Evolutionary conservation across 2,888 invertebrate genomes (phyloP).

Genomic region (Dryococelus australis): DNA sequence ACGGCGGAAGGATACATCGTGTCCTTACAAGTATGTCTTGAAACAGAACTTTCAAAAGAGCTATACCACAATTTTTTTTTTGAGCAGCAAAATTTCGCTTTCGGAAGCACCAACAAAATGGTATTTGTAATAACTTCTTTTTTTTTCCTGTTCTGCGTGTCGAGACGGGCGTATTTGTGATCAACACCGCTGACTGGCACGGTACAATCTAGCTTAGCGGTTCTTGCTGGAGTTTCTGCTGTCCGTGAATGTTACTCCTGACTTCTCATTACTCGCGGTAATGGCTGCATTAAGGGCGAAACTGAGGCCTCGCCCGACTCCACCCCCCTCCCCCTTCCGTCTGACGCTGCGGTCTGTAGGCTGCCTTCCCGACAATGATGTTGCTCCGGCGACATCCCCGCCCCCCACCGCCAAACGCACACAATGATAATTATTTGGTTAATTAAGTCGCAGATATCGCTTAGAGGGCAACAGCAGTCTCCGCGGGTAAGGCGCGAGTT

Average conservation of each 20-base stretch:
- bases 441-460: not conserved
- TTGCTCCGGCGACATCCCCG: not conserved
- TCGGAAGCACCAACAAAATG: too few relatives aligned
- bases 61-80: too few relatives aligned
- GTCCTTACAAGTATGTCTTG: too few relatives aligned
- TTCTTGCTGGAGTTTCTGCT: not conserved
- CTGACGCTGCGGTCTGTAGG: not conserved
- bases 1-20: too few relatives aligned
- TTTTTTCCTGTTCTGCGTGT: too few relatives aligned
- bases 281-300: not conserved
- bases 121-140: too few relatives aligned
- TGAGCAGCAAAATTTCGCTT: too few relatives aligned
- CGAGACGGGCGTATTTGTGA: too few relatives aligned
- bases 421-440: not conserved
- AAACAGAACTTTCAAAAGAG: too few relatives aligned
- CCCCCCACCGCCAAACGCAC: too few relatives aligned
- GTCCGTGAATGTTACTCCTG: not conserved
- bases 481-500: not conserved
- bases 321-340: too few relatives aligned
- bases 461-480: not conserved
- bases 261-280: not conserved
- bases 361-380: not conserved
- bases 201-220: not conserved
- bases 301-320: not conserved
- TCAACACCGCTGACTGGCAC: not conserved